phyloP scores from a whole-genome alignment of 2,888 invertebrate genomes.

The Cantharis nigra region DNA sequence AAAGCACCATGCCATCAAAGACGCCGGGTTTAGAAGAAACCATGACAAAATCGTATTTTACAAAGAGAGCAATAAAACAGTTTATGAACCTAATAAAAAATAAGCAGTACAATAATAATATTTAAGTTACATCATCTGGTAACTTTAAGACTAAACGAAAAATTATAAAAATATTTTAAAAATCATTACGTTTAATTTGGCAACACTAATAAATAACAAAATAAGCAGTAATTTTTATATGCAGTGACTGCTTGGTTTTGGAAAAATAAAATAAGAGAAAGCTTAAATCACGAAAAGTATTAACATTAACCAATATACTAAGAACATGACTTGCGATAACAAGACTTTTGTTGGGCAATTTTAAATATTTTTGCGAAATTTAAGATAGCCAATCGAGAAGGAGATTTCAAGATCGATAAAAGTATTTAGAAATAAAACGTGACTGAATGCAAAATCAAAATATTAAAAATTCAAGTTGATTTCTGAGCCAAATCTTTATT shows the following conservation, averaged over 20 bases:
- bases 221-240: neutral
- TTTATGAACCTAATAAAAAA: neutral
- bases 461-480: neutral
- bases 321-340: slow-evolving; percentile 36
- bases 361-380: slow-evolving; percentile 31
- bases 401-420: neutral
- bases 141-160: neutral
- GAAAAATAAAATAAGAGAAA: slow-evolving; percentile 30
- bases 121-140: neutral
- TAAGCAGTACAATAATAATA: neutral
- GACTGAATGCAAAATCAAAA: neutral
- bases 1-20: neutral
- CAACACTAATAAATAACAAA: neutral
- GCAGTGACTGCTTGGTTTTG: neutral
- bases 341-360: slow-evolving; percentile 30
- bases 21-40: neutral
- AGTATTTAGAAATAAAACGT: slow-evolving; percentile 1
- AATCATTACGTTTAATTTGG: neutral
- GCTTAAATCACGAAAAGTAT: slow-evolving; percentile 35
- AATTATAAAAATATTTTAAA: neutral
- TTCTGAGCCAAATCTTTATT: neutral
- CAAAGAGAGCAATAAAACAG: neutral
- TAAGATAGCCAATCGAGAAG: neutral
- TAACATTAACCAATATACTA: slow-evolving; percentile 38
- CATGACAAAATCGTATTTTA: neutral